These are phyloP conservation scores for Drosophila pectinifera DNA, from an alignment of 1,140 invertebrate species.

Conservation along the genomic window DNA sequence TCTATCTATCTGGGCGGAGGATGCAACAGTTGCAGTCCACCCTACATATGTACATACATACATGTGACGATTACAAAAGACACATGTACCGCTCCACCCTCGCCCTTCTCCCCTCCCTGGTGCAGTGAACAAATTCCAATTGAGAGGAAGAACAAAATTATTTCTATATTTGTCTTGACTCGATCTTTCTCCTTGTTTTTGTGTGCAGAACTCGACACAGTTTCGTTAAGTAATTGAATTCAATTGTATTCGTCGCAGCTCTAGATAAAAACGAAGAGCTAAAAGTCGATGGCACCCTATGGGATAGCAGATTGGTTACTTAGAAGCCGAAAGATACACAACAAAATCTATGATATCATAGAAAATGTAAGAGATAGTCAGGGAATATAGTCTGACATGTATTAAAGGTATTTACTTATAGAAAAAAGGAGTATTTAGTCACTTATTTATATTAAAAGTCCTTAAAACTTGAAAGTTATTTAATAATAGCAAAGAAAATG, in stretches of 20 bases:
- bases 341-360: neutral
- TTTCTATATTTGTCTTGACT: constrained; percentile 58
- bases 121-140: constrained; percentile 20
- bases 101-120: neutral
- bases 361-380: neutral
- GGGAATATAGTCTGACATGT: accelerated
- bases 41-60: constrained; percentile 47
- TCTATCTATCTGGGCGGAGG: constrained; percentile 22
- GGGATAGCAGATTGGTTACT: constrained; percentile 8
- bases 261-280: constrained; percentile 35
- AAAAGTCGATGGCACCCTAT: constrained; percentile 38
- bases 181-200: constrained; percentile 12
- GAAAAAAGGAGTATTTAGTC: neutral
- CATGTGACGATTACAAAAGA: constrained; percentile 61
- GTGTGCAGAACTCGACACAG: constrained; percentile 42
- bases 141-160: constrained; percentile 31
- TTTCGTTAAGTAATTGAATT: constrained; percentile 74
- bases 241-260: constrained; percentile 45
- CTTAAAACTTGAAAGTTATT: too few species aligned
- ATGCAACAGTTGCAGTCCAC: constrained; percentile 45
- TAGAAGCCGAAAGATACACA: constrained; percentile 7
- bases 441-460: neutral
- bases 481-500: too few species aligned
- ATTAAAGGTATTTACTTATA: neutral
- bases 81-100: neutral